Percentiles rank a stretch among this genome's conserved stretches.
Evolutionary conservation across 2,888 invertebrate species (phyloP).

Genomic region (Coremacera marginata): DNA sequence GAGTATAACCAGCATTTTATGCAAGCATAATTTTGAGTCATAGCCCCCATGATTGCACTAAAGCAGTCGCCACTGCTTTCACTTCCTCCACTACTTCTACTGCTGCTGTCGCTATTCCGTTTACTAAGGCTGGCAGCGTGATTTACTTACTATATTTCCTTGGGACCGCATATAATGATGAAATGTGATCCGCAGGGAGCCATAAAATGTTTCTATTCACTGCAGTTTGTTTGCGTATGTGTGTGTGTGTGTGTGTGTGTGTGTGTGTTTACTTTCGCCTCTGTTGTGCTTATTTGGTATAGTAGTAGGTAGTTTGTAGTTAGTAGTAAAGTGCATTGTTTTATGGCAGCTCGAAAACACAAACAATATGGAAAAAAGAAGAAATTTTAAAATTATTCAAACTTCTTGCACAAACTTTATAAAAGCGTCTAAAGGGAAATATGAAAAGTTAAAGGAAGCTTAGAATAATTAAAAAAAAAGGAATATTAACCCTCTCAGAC

Average conservation of each 20-base stretch:
- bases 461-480: not conserved
- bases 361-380: not conserved
- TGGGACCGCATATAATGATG: conserved; percentile 34
- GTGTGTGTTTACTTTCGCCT: not conserved
- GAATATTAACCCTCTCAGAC: no score
- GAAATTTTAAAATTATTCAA: not conserved
- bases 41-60: not conserved
- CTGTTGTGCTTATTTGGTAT: not conserved
- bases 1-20: conserved; percentile 18
- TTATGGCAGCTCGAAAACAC: not conserved
- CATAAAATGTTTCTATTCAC: conserved; percentile 35
- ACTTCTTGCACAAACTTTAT: not conserved
- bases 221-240: not conserved
- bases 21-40: conserved; percentile 25
- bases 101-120: not conserved
- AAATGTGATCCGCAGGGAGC: conserved; percentile 40
- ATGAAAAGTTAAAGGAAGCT: not conserved
- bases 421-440: not conserved
- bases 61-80: not conserved
- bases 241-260: not conserved
- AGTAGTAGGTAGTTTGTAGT: not conserved
- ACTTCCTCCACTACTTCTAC: not conserved
- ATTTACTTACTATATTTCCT: not conserved
- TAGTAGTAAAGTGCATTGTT: conserved; percentile 12
- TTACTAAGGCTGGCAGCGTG: no score